A percentile compares a stretch with the other conserved stretches of the same genome.
phyloP scores from a whole-genome alignment of 2,888 invertebrate genomes.

The Eueremaeus valkanovi region DNA sequence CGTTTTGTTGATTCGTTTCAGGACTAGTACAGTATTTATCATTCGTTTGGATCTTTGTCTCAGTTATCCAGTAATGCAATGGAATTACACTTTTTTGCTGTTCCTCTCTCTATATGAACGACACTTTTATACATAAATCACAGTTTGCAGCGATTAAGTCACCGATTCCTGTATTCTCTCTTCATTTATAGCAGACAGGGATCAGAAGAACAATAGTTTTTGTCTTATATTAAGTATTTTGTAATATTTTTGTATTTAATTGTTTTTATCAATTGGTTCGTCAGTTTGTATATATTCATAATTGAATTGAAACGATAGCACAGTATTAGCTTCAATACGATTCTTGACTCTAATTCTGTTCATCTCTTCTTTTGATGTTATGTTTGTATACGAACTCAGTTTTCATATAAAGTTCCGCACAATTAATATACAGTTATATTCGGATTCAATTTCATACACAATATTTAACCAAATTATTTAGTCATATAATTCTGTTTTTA shows the following conservation, averaged over 20 bases:
- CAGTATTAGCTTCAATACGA: no score
- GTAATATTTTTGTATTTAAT: not conserved
- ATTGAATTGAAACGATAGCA: no score
- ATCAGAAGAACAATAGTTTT: not conserved
- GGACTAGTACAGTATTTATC: slow-evolving; percentile 31
- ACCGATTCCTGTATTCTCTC: not conserved
- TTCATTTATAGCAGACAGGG: slow-evolving; percentile 4
- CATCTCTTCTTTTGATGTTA: no score
- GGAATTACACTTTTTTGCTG: slow-evolving; percentile 1
- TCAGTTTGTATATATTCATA: no score
- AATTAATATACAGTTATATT: not conserved
- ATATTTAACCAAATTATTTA: not conserved
- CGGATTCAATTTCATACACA: not conserved
- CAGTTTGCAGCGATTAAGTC: slow-evolving; percentile 29
- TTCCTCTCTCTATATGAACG: not conserved
- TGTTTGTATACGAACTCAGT: no score
- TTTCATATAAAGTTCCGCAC: not conserved
- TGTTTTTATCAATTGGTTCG: not conserved
- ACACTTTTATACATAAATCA: slow-evolving; percentile 30
- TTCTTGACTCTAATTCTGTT: no score
- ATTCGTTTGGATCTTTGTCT: slow-evolving; percentile 8
- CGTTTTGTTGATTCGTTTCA: slow-evolving; percentile 14
- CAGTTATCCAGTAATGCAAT: slow-evolving; percentile 10
- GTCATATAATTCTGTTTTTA: not conserved
- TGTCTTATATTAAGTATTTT: not conserved